Percentiles rank a stretch among this genome's conserved stretches.
Evolutionary conservation across 2,888 invertebrate species (phyloP).

Genomic region (Erebia palarica): DNA sequence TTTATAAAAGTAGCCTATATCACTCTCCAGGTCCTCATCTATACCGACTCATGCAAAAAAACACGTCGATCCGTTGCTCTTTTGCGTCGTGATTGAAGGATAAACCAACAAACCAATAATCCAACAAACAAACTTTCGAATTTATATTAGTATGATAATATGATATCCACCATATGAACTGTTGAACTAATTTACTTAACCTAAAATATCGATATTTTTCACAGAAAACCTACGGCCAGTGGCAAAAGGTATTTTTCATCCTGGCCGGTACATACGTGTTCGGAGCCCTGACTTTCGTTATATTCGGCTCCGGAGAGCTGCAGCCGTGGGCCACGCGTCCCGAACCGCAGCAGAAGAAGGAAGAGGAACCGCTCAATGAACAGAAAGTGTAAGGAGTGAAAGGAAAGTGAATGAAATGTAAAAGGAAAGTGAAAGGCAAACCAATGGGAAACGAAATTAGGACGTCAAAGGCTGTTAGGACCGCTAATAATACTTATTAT

Average conservation of each 20-base stretch:
- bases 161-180: too few relatives aligned
- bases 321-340: slow-evolving; percentile 71
- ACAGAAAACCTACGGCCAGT: slow-evolving; percentile 88
- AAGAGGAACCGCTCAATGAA: slow-evolving; percentile 70
- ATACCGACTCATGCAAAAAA: too few relatives aligned
- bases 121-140: too few relatives aligned
- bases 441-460: not conserved
- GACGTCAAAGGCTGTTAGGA: too few relatives aligned
- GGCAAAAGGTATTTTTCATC: slow-evolving; percentile 92
- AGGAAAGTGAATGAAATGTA: slow-evolving; percentile 56
- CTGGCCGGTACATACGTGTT: slow-evolving; percentile 86
- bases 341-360: slow-evolving; percentile 48
- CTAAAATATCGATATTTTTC: not conserved
- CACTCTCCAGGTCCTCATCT: too few relatives aligned
- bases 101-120: too few relatives aligned
- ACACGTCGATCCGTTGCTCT: too few relatives aligned
- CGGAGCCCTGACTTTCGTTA: slow-evolving; percentile 84
- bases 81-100: too few relatives aligned
- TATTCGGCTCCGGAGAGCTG: slow-evolving; percentile 86
- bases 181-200: not conserved
- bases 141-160: too few relatives aligned
- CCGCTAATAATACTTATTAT: too few relatives aligned
- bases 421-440: not conserved
- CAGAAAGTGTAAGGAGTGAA: slow-evolving; percentile 53
- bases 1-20: too few relatives aligned